Conservation (phyloP, 2,888 invertebrate genomes). For the Suillia variegata region DNA sequence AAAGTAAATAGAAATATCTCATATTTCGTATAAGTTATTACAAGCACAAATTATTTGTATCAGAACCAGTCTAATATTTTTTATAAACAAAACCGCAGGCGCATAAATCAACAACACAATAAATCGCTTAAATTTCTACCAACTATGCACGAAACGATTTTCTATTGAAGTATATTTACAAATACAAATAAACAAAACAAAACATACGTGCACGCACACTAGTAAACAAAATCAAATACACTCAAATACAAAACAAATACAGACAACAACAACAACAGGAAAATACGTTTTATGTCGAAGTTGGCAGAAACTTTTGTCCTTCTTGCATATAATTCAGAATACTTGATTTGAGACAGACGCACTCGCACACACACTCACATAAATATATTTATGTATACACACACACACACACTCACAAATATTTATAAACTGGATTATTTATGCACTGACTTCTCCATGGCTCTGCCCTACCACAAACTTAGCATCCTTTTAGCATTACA, state of each 20-base stretch:
- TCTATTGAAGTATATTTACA: slow-evolving; percentile 13
- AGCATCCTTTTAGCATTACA: too few species aligned
- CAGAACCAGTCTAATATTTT: too few species aligned
- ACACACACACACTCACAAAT: slow-evolving; percentile 5
- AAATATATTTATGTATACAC: neutral
- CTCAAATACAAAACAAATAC: slow-evolving; percentile 6
- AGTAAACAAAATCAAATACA: neutral
- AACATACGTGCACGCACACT: neutral
- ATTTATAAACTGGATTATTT: neutral
- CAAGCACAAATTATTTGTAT: too few species aligned
- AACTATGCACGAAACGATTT: slow-evolving; percentile 1
- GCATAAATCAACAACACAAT: slow-evolving; percentile 1
- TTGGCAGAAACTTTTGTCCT: neutral
- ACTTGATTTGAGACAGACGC: slow-evolving; percentile 1
- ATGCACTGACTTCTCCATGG: slow-evolving; percentile 27
- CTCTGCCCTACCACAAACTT: too few species aligned
- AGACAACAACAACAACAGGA: slow-evolving; percentile 3
- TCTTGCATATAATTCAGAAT: neutral
- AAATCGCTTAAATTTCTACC: neutral
- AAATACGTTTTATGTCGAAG: neutral
- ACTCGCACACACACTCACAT: slow-evolving; percentile 6
- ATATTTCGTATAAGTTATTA: too few species aligned
- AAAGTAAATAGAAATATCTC: too few species aligned
- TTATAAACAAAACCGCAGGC: neutral
- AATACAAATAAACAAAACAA: slow-evolving; percentile 11